Evolutionary conservation across 1,140 invertebrate genomes (phyloP).

Genomic region (Eurosta solidaginis): DNA sequence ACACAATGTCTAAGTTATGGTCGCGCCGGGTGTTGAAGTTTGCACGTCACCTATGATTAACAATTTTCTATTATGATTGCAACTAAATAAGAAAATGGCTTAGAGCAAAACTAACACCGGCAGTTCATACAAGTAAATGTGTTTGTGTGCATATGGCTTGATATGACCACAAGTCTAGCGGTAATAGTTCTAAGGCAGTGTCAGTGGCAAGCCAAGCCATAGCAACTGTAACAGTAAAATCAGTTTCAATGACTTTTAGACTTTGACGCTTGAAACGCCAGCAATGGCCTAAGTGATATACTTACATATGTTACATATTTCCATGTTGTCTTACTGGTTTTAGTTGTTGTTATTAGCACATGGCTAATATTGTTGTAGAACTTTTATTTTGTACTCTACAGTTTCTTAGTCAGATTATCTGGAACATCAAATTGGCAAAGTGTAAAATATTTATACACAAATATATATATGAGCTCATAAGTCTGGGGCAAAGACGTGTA

Average conservation of each 20-base stretch:
- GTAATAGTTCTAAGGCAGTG: background rate
- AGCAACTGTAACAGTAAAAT: background rate
- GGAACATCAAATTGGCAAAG: background rate
- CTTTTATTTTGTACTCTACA: background rate
- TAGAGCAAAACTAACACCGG: background rate
- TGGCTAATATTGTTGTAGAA: slow-evolving; percentile 19
- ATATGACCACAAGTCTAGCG: background rate
- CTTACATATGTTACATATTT: background rate
- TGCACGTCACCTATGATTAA: slow-evolving; percentile 1
- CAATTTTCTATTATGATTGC: slow-evolving; percentile 22
- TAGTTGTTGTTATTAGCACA: background rate
- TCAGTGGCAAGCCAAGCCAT: background rate
- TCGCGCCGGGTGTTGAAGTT: slow-evolving; percentile 1
- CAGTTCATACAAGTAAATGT: no score
- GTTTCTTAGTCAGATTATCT: background rate
- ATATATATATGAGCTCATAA: background rate
- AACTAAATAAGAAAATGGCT: background rate
- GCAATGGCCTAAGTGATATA: background rate
- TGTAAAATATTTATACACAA: background rate
- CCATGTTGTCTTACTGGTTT: background rate
- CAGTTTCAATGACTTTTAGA: slow-evolving; percentile 25
- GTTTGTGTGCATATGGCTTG: background rate
- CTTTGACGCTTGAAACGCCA: background rate
- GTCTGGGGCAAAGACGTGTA: slow-evolving; percentile 6
- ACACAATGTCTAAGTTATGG: background rate